Evolutionary conservation across 2,113 vertebrate genomes (phyloP).

Genomic region (Caloenas nicobarica): DNA sequence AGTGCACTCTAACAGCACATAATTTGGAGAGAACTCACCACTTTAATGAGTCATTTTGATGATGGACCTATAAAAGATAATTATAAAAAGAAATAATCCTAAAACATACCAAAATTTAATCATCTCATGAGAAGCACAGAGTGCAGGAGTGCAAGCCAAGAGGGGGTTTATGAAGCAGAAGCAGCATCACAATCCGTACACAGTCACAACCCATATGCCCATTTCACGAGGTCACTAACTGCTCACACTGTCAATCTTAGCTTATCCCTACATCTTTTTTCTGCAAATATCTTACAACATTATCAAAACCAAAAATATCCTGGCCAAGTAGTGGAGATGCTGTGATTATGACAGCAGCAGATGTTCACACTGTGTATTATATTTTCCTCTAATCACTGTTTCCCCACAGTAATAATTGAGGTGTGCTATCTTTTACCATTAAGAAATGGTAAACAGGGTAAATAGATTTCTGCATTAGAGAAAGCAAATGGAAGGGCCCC

Average conservation of each 20-base stretch:
- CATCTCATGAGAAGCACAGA: neutral
- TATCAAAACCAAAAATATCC: neutral
- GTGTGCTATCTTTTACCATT: neutral
- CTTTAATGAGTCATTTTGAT: neutral
- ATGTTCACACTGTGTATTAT: rapidly evolving
- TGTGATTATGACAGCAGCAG: neutral
- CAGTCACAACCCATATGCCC: neutral
- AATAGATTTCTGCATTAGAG: neutral
- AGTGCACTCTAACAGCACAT: neutral
- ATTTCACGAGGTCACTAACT: neutral
- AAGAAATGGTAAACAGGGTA: neutral
- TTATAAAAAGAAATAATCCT: neutral
- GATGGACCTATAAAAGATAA: neutral
- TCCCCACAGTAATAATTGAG: neutral
- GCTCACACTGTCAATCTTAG: rapidly evolving
- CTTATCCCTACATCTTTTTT: neutral
- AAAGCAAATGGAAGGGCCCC: neutral
- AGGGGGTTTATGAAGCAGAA: neutral
- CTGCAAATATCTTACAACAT: neutral
- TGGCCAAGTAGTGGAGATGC: neutral
- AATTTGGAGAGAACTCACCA: neutral
- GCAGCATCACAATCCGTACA: rapidly evolving
- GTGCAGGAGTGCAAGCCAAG: neutral
- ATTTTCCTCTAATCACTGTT: neutral
- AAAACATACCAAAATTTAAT: neutral